A percentile compares a stretch with the other conserved stretches of the same genome.
phyloP scores from a whole-genome alignment of 2,113 vertebrate genomes.

The Myotis brandtii region DNA sequence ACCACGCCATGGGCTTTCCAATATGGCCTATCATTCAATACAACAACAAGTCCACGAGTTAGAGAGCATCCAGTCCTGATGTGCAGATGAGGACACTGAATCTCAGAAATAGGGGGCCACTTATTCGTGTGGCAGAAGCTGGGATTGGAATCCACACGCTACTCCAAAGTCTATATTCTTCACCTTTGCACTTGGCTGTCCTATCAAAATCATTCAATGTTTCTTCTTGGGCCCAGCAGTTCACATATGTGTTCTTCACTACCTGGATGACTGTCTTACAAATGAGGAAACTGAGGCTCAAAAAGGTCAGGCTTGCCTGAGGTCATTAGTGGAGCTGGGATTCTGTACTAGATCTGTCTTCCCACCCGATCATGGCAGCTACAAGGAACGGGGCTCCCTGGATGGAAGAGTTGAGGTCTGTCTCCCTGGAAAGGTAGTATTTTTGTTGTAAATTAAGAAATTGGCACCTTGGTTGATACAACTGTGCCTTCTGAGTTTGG shows the following conservation, averaged over 20 bases:
- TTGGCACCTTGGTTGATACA: too few relatives aligned
- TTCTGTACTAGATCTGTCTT: background rate
- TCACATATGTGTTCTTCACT: background rate
- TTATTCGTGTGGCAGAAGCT: rapidly evolving
- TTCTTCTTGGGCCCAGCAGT: background rate
- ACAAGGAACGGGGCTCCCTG: too few relatives aligned
- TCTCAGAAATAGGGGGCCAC: background rate
- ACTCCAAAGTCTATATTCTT: background rate
- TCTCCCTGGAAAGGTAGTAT: background rate
- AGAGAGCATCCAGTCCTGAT: too few relatives aligned
- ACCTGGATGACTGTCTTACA: background rate
- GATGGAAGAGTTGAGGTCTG: background rate
- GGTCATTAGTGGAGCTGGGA: background rate
- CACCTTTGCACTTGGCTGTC: background rate
- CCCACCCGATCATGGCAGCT: background rate
- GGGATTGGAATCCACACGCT: background rate
- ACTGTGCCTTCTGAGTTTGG: background rate
- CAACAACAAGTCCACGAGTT: rapidly evolving
- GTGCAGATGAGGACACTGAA: background rate
- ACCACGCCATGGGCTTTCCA: rapidly evolving
- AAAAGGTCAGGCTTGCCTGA: background rate
- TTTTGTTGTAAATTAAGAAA: background rate
- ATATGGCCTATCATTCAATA: rapidly evolving
- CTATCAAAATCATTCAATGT: too few relatives aligned
- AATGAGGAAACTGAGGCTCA: background rate